Conservation (phyloP, 2,797 vertebrate genomes). For the Molossus molossus region DNA sequence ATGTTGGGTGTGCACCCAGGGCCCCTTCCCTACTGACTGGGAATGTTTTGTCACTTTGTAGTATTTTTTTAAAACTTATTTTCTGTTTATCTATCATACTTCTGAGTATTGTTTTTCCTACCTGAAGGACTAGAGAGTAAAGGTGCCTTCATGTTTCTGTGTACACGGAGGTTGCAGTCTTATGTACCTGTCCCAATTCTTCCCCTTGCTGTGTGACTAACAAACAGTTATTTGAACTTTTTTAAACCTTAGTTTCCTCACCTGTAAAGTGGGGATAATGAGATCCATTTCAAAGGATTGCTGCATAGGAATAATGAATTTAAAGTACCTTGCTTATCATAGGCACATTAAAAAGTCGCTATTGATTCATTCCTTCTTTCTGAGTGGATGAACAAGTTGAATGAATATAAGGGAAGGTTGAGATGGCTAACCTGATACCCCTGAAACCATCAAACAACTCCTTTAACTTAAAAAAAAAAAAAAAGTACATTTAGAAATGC, state of each 20-base stretch:
- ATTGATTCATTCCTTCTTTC: constrained; percentile 40
- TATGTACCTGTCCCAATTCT: background rate
- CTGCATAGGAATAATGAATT: background rate
- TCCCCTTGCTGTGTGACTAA: too few relatives aligned
- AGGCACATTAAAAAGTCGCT: background rate
- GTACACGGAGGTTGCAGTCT: background rate
- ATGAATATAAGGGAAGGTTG: background rate
- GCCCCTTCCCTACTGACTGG: background rate
- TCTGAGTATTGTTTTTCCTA: background rate
- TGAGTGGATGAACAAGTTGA: background rate
- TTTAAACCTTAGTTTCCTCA: constrained; percentile 41
- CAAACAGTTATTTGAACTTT: background rate
- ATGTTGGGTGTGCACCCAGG: background rate
- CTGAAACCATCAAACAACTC: background rate
- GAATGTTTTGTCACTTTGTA: background rate
- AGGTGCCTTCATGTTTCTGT: background rate
- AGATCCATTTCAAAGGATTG: constrained; percentile 25
- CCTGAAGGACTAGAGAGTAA: background rate
- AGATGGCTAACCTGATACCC: background rate
- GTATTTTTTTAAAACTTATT: background rate
- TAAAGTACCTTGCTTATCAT: background rate
- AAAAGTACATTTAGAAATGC: constrained; percentile 36
- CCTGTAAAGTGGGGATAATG: background rate
- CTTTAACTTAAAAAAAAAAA: constrained; percentile 23
- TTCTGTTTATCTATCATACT: background rate